Percentiles rank a stretch among this genome's conserved stretches.
Conservation (phyloP, 2,888 invertebrate genomes). For the Drosophila macrothrix region DNA sequence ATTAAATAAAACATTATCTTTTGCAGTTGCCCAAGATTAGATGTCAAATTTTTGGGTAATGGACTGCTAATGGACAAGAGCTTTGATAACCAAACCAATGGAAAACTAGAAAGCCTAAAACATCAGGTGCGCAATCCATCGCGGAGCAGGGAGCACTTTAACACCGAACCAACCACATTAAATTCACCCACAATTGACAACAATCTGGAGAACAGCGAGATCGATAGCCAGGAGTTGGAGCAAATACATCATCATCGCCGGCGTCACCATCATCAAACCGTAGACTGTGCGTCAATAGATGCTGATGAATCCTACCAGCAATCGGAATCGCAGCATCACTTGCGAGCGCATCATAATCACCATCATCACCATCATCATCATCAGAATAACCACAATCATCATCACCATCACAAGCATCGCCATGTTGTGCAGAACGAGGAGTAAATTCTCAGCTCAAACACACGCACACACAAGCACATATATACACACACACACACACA, state of each 20-base stretch:
- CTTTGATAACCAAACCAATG: slow-evolving; percentile 49
- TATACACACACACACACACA: neutral
- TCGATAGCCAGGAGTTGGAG: slow-evolving; percentile 33
- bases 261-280: slow-evolving; percentile 54
- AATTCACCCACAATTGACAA: slow-evolving; percentile 80
- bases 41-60: slow-evolving; percentile 79
- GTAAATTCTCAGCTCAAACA: slow-evolving; percentile 38
- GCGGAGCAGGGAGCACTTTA: slow-evolving; percentile 28
- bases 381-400: slow-evolving; percentile 60
- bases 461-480: neutral
- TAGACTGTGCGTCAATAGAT: slow-evolving; percentile 40
- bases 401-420: slow-evolving; percentile 65
- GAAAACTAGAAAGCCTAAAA: slow-evolving; percentile 29
- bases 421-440: slow-evolving; percentile 50
- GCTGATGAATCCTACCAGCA: slow-evolving; percentile 52
- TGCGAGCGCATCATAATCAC: slow-evolving; percentile 43
- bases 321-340: slow-evolving; percentile 46
- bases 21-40: slow-evolving; percentile 83
- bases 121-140: slow-evolving; percentile 50
- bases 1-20: neutral
- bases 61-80: slow-evolving; percentile 58
- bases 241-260: slow-evolving; percentile 60
- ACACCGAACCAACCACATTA: slow-evolving; percentile 74
- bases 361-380: slow-evolving; percentile 52
- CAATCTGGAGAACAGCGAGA: slow-evolving; percentile 69